These are phyloP conservation scores for Drosophila quasianomalipes DNA, from an alignment of 2,888 invertebrate species.

Conservation along the genomic window DNA sequence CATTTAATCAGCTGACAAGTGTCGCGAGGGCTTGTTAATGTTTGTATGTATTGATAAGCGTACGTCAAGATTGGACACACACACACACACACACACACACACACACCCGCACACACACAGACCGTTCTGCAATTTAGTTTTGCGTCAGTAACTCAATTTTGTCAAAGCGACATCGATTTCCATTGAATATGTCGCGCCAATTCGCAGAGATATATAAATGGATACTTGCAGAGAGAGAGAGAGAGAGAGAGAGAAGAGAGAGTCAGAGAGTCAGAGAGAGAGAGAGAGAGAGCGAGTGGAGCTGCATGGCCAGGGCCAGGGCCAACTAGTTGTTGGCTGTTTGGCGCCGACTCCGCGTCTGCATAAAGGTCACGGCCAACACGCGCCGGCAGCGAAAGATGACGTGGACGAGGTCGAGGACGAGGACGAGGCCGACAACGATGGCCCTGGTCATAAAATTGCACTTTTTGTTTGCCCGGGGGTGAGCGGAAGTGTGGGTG, in stretches of 20 bases:
- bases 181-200: slow-evolving; percentile 64
- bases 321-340: slow-evolving; percentile 58
- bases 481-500: neutral
- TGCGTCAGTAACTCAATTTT: slow-evolving; percentile 66
- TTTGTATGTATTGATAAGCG: slow-evolving; percentile 50
- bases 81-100: neutral
- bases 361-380: slow-evolving; percentile 73
- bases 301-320: slow-evolving; percentile 39
- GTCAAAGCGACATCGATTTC: slow-evolving; percentile 72
- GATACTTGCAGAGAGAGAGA: slow-evolving; percentile 28
- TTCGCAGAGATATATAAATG: slow-evolving; percentile 28
- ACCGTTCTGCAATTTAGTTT: slow-evolving; percentile 42
- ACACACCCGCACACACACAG: neutral
- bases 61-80: slow-evolving; percentile 54
- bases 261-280: neutral
- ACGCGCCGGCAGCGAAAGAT: slow-evolving; percentile 15
- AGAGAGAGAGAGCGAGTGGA: slow-evolving; percentile 8
- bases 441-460: slow-evolving; percentile 6
- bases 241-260: slow-evolving; percentile 2
- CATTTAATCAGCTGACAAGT: slow-evolving; percentile 55
- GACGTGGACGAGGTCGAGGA: neutral
- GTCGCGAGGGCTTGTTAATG: slow-evolving; percentile 37
- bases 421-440: neutral
- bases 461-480: slow-evolving; percentile 10
- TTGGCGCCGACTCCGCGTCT: slow-evolving; percentile 72